Base-by-base conservation (phyloP, 2,797 vertebrate genomes). In the Hybognathus amarus region DNA sequence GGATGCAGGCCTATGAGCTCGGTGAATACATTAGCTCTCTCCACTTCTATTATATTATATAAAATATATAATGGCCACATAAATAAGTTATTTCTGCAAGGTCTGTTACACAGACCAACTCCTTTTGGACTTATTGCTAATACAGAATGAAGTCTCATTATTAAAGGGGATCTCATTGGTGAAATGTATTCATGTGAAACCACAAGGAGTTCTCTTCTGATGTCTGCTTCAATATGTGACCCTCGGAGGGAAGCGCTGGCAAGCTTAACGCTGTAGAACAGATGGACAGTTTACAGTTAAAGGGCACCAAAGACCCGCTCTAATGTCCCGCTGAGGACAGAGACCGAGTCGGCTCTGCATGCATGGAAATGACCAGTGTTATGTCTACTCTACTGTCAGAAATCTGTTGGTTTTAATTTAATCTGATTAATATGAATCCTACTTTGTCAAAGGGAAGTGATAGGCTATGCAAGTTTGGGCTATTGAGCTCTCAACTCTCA, bases 221-320 rank as follows among this genome's bases (percentile, higher is more conserved):
- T 88, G 79, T 84, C 77, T 75, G 77, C 77, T 79, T 82, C 79
- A 82, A 38, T 68, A 75, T 80, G 82, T 78, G 85, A 83, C 76
- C 79, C 71, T 63, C 13, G 59, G 80, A 79, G 85, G 73, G 64
- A 83, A 67, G 67, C 83, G 69, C 75, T 85, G 82, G 85, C 82
- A 69, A 74, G 85, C 79, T 74, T 84, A 74, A 77, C 68, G 56
- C 63, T 78, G 75, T 69, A 78, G 79, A 87, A 81, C 88, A 89
- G 88, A 89, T 88, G 88, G 88, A 88, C 87, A 74, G 73, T 87
- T 89, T 89, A 88, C 84, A 85, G 85, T 85, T 83, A 86, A 83
- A 85, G 82, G 85, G 84, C 86, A 88, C 82, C 73, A 66, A 86
- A 83, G 87, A 87, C 67, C 73, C 36, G 79, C 66, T 86, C 77